Evolutionary conservation across 2,888 invertebrate genomes (phyloP), one percentile per base, ranked within the genome.

Genomic region (Alentia gelatinosa): DNA sequence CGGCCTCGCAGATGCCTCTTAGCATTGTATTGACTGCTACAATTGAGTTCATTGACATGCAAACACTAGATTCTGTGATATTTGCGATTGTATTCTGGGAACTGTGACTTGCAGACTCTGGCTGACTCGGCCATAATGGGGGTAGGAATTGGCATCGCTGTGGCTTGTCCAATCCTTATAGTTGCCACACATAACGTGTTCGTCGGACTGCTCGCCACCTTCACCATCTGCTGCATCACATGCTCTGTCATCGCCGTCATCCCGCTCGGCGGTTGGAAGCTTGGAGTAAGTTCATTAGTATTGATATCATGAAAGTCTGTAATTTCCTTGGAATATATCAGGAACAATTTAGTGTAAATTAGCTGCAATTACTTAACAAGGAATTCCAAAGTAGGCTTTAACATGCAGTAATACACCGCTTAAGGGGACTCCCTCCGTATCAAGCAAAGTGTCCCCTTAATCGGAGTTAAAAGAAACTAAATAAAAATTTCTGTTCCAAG

Each of bases 221-320:
- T 93, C 26, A 94, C 93, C 90, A 95, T 95, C 74, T 92, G 92
- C 33, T 92, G 94, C 26, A 94, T 95, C 35, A 94, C 95, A 0
- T 92, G 94, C 0, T 94, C 94, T 90, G 95, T 95, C 26, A 91
- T 95, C 19, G 95, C 94, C 3, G 91, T 95, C 50, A 95, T 95
- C 39, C 95, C 95, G 0, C 75, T 95, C 19, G 94, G 92, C 1
- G 95, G 95, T 0, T 95, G 95, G 95, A 95, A 94, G 91, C 93
- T 96, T 0, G 95, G 95, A 92, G 95, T 95, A 93, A 93, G 94
- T 93, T 19, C 23, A 26, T 50, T 42, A n/a, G n/a, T n/a, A n/a
- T n/a, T n/a, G n/a, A n/a, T 19, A n/a, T n/a, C n/a, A 47, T 47
- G 7, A 56, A 56, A 19, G 3, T 56, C 19, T 56, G 56, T 56